A percentile compares a stretch with the other conserved stretches of the same genome.
Evolutionary conservation across 2,113 vertebrate genomes (phyloP).

Genomic region (Xenopus borealis): DNA sequence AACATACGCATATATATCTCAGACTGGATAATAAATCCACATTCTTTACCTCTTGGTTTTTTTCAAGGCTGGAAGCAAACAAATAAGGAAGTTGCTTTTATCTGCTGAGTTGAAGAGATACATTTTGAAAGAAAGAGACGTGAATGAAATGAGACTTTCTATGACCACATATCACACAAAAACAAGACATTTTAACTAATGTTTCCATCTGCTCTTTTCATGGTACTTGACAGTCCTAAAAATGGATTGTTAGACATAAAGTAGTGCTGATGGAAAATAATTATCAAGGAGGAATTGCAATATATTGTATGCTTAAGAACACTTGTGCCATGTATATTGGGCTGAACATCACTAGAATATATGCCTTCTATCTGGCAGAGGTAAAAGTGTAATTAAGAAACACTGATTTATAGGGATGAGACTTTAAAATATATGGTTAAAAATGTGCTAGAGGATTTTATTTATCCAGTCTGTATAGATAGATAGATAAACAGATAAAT

Average conservation of each 20-base stretch:
- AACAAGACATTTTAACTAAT: constrained; percentile 19
- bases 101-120: not conserved
- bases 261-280: constrained; percentile 38
- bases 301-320: constrained; percentile 17
- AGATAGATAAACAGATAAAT: too few species aligned
- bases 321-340: not conserved
- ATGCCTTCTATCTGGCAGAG: not conserved
- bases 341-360: constrained; percentile 11
- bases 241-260: constrained; percentile 29
- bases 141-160: not conserved
- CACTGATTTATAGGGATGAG: too few species aligned
- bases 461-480: too few species aligned
- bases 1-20: not conserved
- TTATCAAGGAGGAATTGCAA: constrained; percentile 16
- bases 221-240: constrained; percentile 23
- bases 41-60: not conserved
- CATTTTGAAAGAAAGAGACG: not conserved
- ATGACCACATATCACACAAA: not conserved
- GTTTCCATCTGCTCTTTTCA: constrained; percentile 14
- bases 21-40: not conserved
- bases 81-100: not conserved
- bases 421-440: too few species aligned
- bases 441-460: too few species aligned
- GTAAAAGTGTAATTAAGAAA: constrained; percentile 8
- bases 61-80: not conserved